phyloP scores from a whole-genome alignment of 37 sponge, comb jelly and placozoan species.

The Oopsacas minuta region DNA sequence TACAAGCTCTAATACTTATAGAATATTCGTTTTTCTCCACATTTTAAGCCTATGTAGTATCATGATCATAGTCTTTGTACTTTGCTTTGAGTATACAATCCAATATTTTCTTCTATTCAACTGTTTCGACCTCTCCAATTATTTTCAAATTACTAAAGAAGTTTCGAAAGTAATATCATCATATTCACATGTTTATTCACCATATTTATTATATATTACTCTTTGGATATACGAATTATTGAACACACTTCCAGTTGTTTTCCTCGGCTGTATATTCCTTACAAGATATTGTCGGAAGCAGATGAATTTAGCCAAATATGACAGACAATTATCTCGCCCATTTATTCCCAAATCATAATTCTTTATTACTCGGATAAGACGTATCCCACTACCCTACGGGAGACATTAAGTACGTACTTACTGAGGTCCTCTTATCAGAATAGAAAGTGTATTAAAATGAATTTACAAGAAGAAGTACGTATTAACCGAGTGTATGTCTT shows the following conservation, averaged over 20 bases:
- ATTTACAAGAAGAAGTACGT: too few species aligned
- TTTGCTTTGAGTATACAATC: neutral
- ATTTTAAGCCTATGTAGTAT: neutral
- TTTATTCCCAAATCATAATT: too few species aligned
- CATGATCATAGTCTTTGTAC: neutral
- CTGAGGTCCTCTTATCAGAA: too few species aligned
- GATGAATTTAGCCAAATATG: neutral
- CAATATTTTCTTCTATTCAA: neutral
- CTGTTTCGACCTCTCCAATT: neutral
- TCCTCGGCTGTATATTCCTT: neutral
- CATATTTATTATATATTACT: too few species aligned
- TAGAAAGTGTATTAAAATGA: too few species aligned
- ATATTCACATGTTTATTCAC: too few species aligned
- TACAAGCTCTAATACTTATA: neutral
- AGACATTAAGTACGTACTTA: too few species aligned
- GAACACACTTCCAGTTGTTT: neutral
- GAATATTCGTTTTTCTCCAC: neutral
- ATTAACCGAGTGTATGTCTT: too few species aligned
- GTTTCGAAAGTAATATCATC: too few species aligned
- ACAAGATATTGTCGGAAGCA: neutral
- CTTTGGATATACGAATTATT: neutral
- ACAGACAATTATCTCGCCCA: neutral
- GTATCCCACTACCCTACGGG: too few species aligned
- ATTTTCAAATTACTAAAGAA: neutral
- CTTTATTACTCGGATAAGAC: too few species aligned